Percentiles rank a stretch among this genome's conserved stretches.
These are phyloP conservation scores for Asobara japonica DNA, from an alignment of 1,140 invertebrate genomes.

Conservation along the genomic window DNA sequence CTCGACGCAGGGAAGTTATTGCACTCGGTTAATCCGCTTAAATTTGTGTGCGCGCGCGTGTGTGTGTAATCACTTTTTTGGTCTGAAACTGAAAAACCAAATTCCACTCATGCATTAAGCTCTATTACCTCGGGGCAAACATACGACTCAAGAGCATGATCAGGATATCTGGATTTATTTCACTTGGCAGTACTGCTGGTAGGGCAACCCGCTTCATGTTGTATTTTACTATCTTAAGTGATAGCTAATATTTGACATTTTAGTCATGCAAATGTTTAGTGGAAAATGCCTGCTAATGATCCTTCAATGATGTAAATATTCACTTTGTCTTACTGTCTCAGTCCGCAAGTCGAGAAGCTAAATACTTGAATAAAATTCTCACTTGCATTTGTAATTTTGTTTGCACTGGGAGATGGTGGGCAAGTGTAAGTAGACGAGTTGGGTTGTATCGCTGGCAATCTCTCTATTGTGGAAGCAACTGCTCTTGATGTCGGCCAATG, in stretches of 20 bases:
- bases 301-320: neutral
- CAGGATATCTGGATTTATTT: conserved; percentile 41
- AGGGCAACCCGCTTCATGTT: neutral
- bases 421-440: neutral
- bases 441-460: neutral
- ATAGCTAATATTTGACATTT: neutral
- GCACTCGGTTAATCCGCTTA: no score
- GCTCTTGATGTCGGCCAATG: neutral
- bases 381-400: conserved; percentile 17
- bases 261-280: neutral
- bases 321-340: conserved; percentile 9
- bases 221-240: neutral
- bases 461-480: neutral
- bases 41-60: no score
- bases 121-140: conserved; percentile 52
- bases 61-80: neutral
- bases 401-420: neutral
- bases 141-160: conserved; percentile 48
- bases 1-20: no score
- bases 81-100: conserved; percentile 43
- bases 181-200: neutral
- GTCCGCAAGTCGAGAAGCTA: neutral
- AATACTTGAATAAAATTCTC: conserved; percentile 19
- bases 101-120: conserved; percentile 45
- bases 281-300: neutral